Base-by-base conservation (phyloP, 2,797 vertebrate genomes). In the Thunnus albacares region DNA sequence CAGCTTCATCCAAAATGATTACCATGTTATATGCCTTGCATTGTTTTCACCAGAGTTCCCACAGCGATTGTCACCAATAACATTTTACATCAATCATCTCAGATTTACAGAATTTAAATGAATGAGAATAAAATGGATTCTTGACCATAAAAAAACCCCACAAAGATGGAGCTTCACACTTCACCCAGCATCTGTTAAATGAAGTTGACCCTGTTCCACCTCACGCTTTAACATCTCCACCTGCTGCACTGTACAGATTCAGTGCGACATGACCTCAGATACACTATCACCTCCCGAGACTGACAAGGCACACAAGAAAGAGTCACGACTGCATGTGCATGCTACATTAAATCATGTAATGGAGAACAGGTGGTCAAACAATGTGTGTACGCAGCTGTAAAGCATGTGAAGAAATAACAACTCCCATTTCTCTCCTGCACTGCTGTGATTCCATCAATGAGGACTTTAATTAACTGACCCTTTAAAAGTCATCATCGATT, bases 251-350 rank as follows among this genome's bases (percentile, higher is more conserved):
- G 38, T 12, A 14, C 62, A 52, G 57, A 55, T 61, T 60, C 17
- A 35, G 24, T 35, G 18, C 15, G 57, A 62, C 51, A 3, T 15
- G 12, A 58, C 30, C 45, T 61, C 22, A 56, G 9, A 52, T 56
- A 53, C 67, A 22, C 28, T 56, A 57, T n/a, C 71, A n/a, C 52
- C 59, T 80, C 22, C 22, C 26, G n/a, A 53, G 43, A 38, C 49
- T 9, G 67, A 22, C 55, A 0, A 24, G 7, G 7, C 17, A 17
- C 62, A 6, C 7, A 17, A 33, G 45, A 61, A 13, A 28, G 38
- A 38, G 41, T 30, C 12, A 22, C n/a, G 33, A 4, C 22, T 3
- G 28, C 53, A 18, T 11, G n/a, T 6, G 1, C 51, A 28, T 11
- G 49, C 67, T 15, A 41, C 73, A 51, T 20, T 33, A 59, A 26